Base-by-base conservation (phyloP, 92 coral and sea anemone species). In the Blastomussa wellsi region DNA sequence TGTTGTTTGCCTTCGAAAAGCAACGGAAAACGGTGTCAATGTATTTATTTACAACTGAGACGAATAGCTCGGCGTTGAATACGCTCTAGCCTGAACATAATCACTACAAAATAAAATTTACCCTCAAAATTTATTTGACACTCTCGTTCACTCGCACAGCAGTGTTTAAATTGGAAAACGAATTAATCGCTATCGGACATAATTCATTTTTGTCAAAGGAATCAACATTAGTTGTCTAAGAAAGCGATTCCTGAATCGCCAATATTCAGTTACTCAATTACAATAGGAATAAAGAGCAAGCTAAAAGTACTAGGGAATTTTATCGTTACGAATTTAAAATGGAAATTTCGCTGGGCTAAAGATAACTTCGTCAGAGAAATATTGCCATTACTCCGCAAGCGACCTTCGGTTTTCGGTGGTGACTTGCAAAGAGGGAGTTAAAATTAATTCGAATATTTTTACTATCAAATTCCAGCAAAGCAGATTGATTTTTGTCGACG, bases 111-210 rank as follows among this genome's bases (percentile, higher is more conserved):
- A 83, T 74, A 75, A 74, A 83, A 83, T 83, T 83, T 83, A 38
- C 74, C 80, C 74, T 72, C 81, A 35, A 83, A 60, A 83, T 83
- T 74, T 83, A 74, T 48, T 74, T 75, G 64, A 41, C 72, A 37
- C 59, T 75, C 60, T 41, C 87, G 80, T 62, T 44, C 28, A 69
- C 80, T 89, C 82, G 65, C 92, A 86, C 85, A 87, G 85, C 88
- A 76, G 88, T 86, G 57, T 86, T 89, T 79, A 89, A 76, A 81
- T 77, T 77, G 82, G 74, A 86, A 76, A 80, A 81, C 82, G 92
- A 89, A 86, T 73, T 78, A 89, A 73, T 47, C 87, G 87, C 44
- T 49, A 55, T 80, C 82, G 82, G 62, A 80, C 33, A 66, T 80
- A 77, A 86, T 86, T 82, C 79, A 62, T 59, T 86, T 82, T 35